Evolutionary conservation across 2,888 invertebrate genomes (phyloP).

Genomic region (Galeopsomyia nigrocyanea): DNA sequence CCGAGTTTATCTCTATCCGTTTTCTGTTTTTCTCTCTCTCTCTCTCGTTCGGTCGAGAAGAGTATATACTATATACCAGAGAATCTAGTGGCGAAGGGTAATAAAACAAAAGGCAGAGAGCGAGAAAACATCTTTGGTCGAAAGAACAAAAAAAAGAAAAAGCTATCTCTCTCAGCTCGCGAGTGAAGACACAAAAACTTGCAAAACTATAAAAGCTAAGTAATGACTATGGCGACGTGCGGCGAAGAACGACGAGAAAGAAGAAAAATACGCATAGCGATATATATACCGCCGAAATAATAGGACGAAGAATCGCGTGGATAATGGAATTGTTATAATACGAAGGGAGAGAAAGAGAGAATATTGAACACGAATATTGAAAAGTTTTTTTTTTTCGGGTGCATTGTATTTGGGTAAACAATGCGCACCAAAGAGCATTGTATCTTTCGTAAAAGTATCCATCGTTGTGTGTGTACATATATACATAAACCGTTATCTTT

Average conservation of each 20-base stretch:
- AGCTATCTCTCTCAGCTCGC: slow-evolving; percentile 1
- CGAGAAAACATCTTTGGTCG: slow-evolving; percentile 4
- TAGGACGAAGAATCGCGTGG: no score
- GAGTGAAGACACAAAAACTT: slow-evolving; percentile 31
- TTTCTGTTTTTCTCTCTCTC: background rate
- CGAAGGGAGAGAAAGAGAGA: no score
- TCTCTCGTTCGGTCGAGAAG: slow-evolving; percentile 14
- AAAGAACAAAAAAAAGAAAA: background rate
- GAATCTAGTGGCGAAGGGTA: slow-evolving; percentile 3
- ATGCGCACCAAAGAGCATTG: no score
- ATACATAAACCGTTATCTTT: no score
- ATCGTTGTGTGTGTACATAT: no score
- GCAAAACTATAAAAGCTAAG: slow-evolving; percentile 32
- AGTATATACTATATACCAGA: no score
- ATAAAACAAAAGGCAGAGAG: slow-evolving; percentile 15
- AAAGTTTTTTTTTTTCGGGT: no score
- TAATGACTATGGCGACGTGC: background rate
- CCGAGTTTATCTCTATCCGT: slow-evolving; percentile 1
- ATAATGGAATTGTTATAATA: no score
- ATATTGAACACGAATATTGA: no score
- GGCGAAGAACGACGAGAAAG: background rate
- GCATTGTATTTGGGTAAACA: no score
- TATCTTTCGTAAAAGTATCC: no score
- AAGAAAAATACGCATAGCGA: background rate
- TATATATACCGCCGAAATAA: no score